Evolutionary conservation across 2,797 vertebrate genomes (phyloP), one percentile per base, ranked within the genome.

Genomic region (Alexandromys oeconomus): DNA sequence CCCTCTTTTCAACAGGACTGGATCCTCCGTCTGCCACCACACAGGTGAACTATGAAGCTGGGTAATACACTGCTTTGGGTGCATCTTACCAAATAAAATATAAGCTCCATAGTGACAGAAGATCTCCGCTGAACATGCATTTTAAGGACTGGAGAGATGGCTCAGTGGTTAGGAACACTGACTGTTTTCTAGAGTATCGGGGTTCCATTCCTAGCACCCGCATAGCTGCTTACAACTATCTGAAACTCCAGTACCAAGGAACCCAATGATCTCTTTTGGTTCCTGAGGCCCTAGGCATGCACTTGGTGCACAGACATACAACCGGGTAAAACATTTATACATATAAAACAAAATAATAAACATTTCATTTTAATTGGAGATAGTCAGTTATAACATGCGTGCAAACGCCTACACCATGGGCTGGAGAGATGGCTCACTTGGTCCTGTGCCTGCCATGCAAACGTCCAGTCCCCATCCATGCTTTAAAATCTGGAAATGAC

Each of bases 311-410:
- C 29, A 84, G 61, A 65, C 8, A 63, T 65, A 46, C 14, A 84
- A 34, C 40, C 19, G 3, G 81, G 17, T 1, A 34, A 46, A 14
- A 65, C 61, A 65, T 65, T 19, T 46, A 46, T 46, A 46, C 29
- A 46, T 19, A 23, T 34, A 84, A 34, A 84, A 34, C 40, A 34
- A 84, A 65, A 21, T 13, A 31, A 63, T 43, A 61, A 10, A 19
- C 9, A 46, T 65, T 65, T 34, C 10, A 43, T 84, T 8, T 65
- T 54, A 63, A 34, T 46, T 73, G 71, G 25, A 85, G 93, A 40
- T 27, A 34, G 15, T 71, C 0, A 8, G 40, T 9, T 0, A 15
- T 9, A 34, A 23, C 3, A 15, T 86, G 31, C n/a, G 1, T 82
- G 51, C 25, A 46, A 76, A 77, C 25, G 21, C 27, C 27, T 59